Conservation (phyloP, 2,113 vertebrate species). For the Emydocephalus ijimae region DNA sequence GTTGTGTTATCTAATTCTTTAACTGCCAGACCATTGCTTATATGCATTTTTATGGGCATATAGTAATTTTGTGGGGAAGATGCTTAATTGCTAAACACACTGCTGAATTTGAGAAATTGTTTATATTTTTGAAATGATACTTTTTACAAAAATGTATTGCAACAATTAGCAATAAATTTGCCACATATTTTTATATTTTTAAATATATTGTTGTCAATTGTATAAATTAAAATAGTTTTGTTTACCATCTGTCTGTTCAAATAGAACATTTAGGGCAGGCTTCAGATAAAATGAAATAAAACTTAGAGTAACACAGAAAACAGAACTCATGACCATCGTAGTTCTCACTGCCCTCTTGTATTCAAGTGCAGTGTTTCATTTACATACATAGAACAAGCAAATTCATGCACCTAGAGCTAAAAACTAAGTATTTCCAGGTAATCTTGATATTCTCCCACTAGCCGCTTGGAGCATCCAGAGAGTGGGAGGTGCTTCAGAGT, state of each 20-base stretch:
- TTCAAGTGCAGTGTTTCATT: background rate
- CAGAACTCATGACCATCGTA: background rate
- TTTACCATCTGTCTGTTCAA: background rate
- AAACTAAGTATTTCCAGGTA: background rate
- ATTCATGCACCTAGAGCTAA: background rate
- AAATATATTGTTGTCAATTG: background rate
- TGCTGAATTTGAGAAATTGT: background rate
- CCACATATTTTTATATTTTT: background rate
- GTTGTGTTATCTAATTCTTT: background rate
- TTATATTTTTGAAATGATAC: background rate
- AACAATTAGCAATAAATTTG: background rate
- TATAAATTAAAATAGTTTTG: background rate
- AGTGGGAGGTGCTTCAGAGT: no score
- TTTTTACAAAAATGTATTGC: background rate
- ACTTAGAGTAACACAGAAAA: background rate
- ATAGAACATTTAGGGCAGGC: background rate
- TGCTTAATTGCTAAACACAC: background rate
- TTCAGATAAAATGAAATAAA: background rate
- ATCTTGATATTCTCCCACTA: background rate
- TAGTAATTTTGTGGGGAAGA: background rate
- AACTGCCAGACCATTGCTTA: background rate
- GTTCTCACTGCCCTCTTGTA: no score
- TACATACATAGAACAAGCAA: background rate
- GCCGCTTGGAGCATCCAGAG: no score
- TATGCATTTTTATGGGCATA: background rate